A percentile compares a stretch with the other conserved stretches of the same genome.
phyloP scores from a whole-genome alignment of 2,797 vertebrate genomes.

The Anomalospiza imberbis region DNA sequence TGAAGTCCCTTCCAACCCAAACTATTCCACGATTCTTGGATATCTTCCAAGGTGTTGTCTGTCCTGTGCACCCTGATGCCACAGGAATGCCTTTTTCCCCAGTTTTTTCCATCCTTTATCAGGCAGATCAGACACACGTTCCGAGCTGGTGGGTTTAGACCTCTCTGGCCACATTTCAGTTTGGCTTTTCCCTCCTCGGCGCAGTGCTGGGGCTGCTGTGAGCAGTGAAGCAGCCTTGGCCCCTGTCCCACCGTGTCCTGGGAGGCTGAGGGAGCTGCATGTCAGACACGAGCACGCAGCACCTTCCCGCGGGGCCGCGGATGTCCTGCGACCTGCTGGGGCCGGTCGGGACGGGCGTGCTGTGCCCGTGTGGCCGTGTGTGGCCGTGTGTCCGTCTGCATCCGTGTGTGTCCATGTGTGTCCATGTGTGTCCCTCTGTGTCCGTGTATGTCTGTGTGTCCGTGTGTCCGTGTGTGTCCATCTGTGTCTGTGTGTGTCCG shows the following conservation, averaged over 20 bases:
- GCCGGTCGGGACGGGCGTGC: background rate
- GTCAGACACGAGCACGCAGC: fast-evolving
- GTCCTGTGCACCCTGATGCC: background rate
- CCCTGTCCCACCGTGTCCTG: background rate
- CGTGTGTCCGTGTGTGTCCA: no score
- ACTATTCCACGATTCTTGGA: background rate
- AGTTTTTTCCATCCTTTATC: background rate
- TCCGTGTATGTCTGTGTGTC: no score
- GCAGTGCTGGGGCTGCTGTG: background rate
- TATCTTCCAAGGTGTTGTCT: background rate
- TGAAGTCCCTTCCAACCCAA: background rate
- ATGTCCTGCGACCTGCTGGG: background rate
- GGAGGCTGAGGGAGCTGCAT: background rate
- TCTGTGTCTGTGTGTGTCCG: no score
- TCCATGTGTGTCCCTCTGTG: no score
- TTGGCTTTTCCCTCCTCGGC: background rate
- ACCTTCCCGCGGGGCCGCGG: background rate
- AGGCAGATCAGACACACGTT: background rate
- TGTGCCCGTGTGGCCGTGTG: no score
- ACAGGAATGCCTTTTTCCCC: background rate
- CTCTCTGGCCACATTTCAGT: background rate
- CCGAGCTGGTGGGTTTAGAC: background rate
- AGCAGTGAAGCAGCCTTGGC: background rate
- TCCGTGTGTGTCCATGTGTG: no score
- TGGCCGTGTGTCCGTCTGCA: no score